These are phyloP conservation scores for Sphaeramia orbicularis DNA, from an alignment of 2,797 vertebrate species.

Conservation along the genomic window DNA sequence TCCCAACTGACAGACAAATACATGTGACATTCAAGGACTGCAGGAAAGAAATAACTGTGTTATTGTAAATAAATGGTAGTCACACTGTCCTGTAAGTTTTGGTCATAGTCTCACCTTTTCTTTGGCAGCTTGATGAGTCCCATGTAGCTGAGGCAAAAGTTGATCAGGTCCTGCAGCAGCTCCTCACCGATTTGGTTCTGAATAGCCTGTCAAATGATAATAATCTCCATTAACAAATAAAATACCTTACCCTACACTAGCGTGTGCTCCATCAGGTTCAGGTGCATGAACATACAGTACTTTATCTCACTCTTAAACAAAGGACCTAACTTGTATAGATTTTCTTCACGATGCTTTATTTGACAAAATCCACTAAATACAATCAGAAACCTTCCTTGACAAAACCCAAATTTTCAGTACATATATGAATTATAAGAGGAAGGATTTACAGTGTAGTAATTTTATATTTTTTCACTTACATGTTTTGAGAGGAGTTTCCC, in stretches of 20 bases:
- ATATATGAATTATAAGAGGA: too few species aligned
- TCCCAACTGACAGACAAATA: not conserved
- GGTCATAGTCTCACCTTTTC: constrained; percentile 94
- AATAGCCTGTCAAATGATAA: constrained; percentile 87
- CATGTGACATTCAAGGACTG: not conserved
- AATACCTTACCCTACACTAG: too few species aligned
- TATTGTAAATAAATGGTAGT: not conserved
- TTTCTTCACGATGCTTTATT: too few species aligned
- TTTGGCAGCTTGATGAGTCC: constrained; percentile 95
- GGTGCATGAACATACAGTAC: too few species aligned
- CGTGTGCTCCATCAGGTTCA: not conserved
- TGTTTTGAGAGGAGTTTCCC: constrained; percentile 94
- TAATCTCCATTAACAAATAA: not conserved
- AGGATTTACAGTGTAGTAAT: too few species aligned
- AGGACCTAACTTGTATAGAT: too few species aligned
- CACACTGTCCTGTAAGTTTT: too few species aligned
- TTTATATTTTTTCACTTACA: constrained; percentile 74
- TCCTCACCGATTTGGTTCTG: constrained; percentile 97
- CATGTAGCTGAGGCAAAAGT: constrained; percentile 98
- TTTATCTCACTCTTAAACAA: too few species aligned
- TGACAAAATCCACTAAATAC: too few species aligned
- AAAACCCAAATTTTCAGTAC: too few species aligned
- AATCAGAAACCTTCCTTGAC: too few species aligned
- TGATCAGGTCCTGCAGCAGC: constrained; percentile 96
- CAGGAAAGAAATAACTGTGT: not conserved